Percentiles rank a stretch among this genome's conserved stretches.
Evolutionary conservation across 2,113 vertebrate species (phyloP).

Genomic region (Bos javanicus): DNA sequence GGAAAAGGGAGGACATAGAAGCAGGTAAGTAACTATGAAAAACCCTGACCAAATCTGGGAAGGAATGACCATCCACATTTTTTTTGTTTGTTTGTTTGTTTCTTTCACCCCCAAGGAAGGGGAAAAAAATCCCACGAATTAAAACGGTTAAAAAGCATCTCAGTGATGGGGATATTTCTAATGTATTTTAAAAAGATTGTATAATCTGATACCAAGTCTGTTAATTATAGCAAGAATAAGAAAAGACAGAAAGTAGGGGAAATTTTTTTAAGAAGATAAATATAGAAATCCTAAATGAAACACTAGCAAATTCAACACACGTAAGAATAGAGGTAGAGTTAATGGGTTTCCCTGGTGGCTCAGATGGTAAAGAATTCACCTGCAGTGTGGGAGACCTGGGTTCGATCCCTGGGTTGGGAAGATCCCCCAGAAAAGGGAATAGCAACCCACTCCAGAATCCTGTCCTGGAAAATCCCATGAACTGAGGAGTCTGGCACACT

Average conservation of each 20-base stretch:
- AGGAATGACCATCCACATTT: neutral
- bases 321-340: neutral
- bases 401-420: neutral
- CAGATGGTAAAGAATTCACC: neutral
- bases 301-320: neutral
- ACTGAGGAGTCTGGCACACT: neutral
- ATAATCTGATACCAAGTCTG: neutral
- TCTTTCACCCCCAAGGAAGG: neutral
- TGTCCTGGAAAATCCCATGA: neutral
- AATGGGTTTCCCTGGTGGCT: neutral
- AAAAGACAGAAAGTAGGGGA: neutral
- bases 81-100: neutral
- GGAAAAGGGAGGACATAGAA: neutral
- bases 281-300: neutral
- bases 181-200: neutral
- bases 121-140: neutral
- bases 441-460: neutral
- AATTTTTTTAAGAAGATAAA: neutral
- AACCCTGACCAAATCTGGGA: neutral
- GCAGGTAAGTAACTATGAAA: neutral
- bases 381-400: neutral
- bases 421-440: neutral
- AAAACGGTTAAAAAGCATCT: neutral
- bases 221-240: neutral
- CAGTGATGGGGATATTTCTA: neutral